These are phyloP conservation scores for Barbus barbus DNA, from an alignment of 2,113 vertebrate genomes.

Conservation along the genomic window DNA sequence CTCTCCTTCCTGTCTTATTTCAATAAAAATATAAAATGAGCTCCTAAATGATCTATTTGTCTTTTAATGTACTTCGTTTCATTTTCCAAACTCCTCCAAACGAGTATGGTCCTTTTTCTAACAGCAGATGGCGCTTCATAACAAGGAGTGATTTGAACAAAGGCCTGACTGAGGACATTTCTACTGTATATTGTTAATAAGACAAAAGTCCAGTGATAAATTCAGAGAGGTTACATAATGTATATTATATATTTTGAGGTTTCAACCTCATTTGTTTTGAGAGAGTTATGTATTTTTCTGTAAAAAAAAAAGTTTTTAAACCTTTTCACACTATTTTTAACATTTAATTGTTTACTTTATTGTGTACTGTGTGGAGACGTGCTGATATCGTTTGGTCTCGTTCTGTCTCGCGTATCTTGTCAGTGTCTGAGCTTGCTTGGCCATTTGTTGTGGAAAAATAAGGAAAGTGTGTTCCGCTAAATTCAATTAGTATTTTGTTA, in stretches of 20 bases:
- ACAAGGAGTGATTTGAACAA: not conserved
- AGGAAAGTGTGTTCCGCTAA: no score
- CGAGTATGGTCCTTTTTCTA: conserved; percentile 53
- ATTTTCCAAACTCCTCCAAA: not conserved
- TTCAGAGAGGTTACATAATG: not conserved
- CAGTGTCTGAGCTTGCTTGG: no score
- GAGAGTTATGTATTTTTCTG: no score
- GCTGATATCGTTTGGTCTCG: no score
- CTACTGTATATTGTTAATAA: conserved; percentile 9
- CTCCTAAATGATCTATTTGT: not conserved
- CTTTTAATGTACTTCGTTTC: not conserved
- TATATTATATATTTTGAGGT: not conserved
- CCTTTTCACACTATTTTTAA: no score
- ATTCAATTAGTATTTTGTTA: no score
- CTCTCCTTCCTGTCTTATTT: not conserved
- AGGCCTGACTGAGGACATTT: not conserved
- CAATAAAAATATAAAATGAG: not conserved
- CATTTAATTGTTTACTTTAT: no score
- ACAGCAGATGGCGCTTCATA: conserved; percentile 53
- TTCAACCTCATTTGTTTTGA: no score
- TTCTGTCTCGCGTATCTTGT: no score
- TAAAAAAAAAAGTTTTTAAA: no score
- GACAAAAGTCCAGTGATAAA: not conserved
- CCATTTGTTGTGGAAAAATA: no score
- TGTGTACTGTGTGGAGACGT: no score